Percentiles rank a stretch among this genome's conserved stretches.
Evolutionary conservation across 1,140 invertebrate genomes (phyloP).

Genomic region (Zaprionus ghesquierei): DNA sequence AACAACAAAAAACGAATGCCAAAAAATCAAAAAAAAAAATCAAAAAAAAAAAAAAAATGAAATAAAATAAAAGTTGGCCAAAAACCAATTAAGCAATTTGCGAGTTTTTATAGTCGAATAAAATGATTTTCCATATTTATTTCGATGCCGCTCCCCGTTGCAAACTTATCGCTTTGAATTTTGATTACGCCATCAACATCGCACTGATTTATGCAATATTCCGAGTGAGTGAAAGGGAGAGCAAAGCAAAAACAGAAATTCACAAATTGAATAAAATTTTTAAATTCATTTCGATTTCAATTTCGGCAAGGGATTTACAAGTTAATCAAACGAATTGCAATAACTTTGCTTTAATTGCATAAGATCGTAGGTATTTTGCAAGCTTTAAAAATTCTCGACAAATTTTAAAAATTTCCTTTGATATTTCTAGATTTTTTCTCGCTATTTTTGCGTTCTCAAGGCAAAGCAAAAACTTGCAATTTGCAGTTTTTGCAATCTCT

Average conservation of each 20-base stretch:
- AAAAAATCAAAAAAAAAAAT: not conserved
- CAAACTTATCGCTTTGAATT: conserved; percentile 30
- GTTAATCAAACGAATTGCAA: not conserved
- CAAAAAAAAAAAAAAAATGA: not conserved
- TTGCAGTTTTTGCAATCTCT: not conserved
- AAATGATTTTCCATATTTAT: conserved; percentile 35
- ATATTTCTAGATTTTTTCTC: not conserved
- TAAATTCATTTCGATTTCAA: not conserved
- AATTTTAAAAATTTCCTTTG: not conserved
- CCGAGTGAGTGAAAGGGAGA: not conserved
- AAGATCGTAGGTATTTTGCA: not conserved
- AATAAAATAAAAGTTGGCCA: conserved; percentile 46
- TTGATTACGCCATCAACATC: conserved; percentile 11
- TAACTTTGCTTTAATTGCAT: not conserved
- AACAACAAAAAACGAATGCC: conserved; percentile 2
- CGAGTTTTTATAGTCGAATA: conserved; percentile 37
- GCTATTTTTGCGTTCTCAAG: no score
- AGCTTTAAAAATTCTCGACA: not conserved
- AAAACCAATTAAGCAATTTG: conserved; percentile 58
- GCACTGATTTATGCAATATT: not conserved
- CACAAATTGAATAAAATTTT: not conserved
- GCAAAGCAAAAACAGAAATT: not conserved
- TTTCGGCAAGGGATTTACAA: not conserved
- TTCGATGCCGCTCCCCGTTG: not conserved
- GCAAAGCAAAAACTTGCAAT: not conserved